These are phyloP conservation scores for Anolis apletophallus DNA, from an alignment of 2,797 vertebrate species.

Conservation along the genomic window DNA sequence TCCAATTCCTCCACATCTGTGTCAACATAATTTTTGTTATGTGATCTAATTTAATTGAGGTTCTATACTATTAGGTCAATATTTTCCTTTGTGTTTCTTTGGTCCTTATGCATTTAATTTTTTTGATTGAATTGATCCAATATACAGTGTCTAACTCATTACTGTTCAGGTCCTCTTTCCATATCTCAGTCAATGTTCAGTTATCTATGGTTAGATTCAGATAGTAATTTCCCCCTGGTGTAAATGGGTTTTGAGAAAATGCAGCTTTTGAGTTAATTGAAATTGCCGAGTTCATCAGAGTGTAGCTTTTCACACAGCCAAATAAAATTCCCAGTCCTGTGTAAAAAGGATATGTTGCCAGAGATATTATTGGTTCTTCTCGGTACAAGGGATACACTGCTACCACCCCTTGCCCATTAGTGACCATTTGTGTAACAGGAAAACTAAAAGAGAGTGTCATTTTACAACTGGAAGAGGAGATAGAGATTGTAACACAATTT, in stretches of 20 bases:
- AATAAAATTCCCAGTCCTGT: background rate
- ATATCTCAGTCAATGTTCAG: too few relatives aligned
- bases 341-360: background rate
- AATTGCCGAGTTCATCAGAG: background rate
- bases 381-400: background rate
- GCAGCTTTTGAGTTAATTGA: background rate
- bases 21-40: too few relatives aligned
- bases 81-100: too few relatives aligned
- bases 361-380: background rate
- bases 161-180: too few relatives aligned
- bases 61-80: too few relatives aligned
- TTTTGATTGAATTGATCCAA: too few relatives aligned
- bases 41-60: too few relatives aligned
- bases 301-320: background rate
- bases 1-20: too few relatives aligned
- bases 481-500: background rate
- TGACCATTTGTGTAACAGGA: background rate
- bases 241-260: background rate
- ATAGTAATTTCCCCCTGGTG: conserved; percentile 2
- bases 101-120: too few relatives aligned
- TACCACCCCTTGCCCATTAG: background rate
- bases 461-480: background rate
- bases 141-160: too few relatives aligned
- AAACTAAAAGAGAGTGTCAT: background rate
- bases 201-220: background rate